These are phyloP conservation scores for Mermis nigrescens DNA, from an alignment of 2,888 invertebrate genomes.

Conservation along the genomic window DNA sequence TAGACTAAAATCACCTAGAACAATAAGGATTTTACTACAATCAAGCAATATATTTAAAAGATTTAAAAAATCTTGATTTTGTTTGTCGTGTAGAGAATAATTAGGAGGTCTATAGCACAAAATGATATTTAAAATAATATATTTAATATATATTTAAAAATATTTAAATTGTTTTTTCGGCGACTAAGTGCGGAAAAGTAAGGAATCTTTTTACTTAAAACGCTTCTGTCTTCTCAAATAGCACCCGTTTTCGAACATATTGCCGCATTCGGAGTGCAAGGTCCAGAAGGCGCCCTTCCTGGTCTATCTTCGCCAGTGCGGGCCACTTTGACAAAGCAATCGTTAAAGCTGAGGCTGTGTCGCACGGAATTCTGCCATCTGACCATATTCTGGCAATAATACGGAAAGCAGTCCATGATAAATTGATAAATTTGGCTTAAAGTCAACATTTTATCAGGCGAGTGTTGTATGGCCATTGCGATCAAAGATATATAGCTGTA, in stretches of 20 bases:
- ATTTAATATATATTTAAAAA: too few relatives aligned
- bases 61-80: too few relatives aligned
- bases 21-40: too few relatives aligned
- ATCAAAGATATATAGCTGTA: slow-evolving; percentile 97
- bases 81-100: too few relatives aligned
- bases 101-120: too few relatives aligned
- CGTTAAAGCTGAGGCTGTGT: slow-evolving; percentile 91
- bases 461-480: slow-evolving; percentile 97
- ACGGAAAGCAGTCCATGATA: slow-evolving; percentile 96
- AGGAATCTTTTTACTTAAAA: too few relatives aligned
- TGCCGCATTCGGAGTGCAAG: slow-evolving; percentile 81
- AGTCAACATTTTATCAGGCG: slow-evolving; percentile 83
- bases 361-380: slow-evolving; percentile 98
- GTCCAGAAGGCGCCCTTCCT: slow-evolving; percentile 97
- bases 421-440: slow-evolving; percentile 96
- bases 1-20: too few relatives aligned
- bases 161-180: too few relatives aligned
- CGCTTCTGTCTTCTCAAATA: slow-evolving; percentile 77
- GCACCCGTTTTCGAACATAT: slow-evolving; percentile 99
- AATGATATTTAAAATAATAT: too few relatives aligned
- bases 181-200: too few relatives aligned
- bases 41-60: too few relatives aligned
- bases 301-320: slow-evolving; percentile 78
- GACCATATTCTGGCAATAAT: slow-evolving; percentile 93
- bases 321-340: slow-evolving; percentile 81